Evolutionary conservation across 1,140 invertebrate genomes (phyloP), one percentile per base, ranked within the genome.

Genomic region (Leptopilina boulardi): DNA sequence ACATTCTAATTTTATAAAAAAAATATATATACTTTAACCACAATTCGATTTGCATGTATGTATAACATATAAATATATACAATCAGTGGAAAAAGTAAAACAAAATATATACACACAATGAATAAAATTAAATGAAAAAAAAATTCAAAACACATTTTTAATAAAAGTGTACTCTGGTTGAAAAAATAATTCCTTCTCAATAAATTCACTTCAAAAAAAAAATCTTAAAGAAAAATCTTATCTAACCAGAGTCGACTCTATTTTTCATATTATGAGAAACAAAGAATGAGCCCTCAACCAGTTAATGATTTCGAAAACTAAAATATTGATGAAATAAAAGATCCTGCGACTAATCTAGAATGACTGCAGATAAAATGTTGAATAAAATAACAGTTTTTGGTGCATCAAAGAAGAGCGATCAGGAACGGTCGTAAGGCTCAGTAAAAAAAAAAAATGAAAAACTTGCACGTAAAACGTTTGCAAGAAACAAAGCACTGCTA

Each of bases 401-500:
- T 73, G 44, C 41, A 51, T 77, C 26, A 30, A 47, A 76, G 75
- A 71, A 80, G 77, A 73, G 75, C 77, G 73, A 74, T 84, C 73
- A 82, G 80, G 78, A 84, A 84, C 82, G 83, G 83, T 84, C 82
- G 81, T 84, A 59, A 82, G 74, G 80, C 76, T 78, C 13, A 81
- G 72, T 38, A 42, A 75, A 71, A n/a, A n/a, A n/a, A n/a, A n/a
- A n/a, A n/a, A n/a, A n/a, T n/a, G n/a, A n/a, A n/a, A n/a, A 75
- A 70, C 70, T 71, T 44, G 54, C 66, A 78, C 54, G 80, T 77
- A 74, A 42, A 75, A 73, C 42, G 70, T 54, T 41, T 66, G 23
- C 26, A 66, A 66, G 59, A 34, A 30, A 66, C 23, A 66, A 66
- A 66, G 59, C 59, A 23, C 21, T 59, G 21, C 56, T 56, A 56